A percentile compares a stretch with the other conserved stretches of the same genome.
phyloP scores from a whole-genome alignment of 2,797 vertebrate species.

The Megaceryle alcyon region DNA sequence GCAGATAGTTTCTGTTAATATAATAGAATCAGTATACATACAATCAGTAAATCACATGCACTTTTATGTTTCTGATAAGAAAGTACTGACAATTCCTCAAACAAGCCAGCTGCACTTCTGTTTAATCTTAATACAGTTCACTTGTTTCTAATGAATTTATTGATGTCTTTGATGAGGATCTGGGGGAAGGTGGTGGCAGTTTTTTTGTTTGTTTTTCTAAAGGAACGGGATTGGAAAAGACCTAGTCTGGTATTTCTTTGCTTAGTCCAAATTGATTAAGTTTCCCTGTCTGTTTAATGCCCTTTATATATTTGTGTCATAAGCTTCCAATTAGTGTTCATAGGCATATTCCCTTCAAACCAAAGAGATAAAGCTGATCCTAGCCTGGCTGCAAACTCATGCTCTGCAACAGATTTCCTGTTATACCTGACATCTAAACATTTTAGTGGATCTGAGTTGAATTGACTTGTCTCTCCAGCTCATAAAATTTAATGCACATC shows the following conservation, averaged over 20 bases:
- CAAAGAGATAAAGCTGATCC: neutral
- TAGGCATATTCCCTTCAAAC: neutral
- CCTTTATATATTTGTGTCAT: neutral
- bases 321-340: neutral
- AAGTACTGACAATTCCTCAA: neutral
- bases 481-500: conserved; percentile 4
- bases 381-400: neutral
- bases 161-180: neutral
- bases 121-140: neutral
- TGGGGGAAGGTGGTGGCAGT: neutral
- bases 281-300: neutral
- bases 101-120: neutral
- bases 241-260: neutral
- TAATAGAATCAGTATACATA: neutral
- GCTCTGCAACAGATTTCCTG: neutral
- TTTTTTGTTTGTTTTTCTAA: neutral
- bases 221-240: neutral
- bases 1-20: neutral
- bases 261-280: neutral
- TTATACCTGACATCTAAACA: neutral
- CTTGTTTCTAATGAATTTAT: conserved; percentile 9
- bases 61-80: conserved; percentile 11
- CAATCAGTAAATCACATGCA: neutral
- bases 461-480: conserved; percentile 23
- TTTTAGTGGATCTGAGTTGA: neutral